A percentile compares a stretch with the other conserved stretches of the same genome.
These are phyloP conservation scores for Branchinecta lindahli DNA, from an alignment of 1,140 invertebrate species.

Conservation along the genomic window DNA sequence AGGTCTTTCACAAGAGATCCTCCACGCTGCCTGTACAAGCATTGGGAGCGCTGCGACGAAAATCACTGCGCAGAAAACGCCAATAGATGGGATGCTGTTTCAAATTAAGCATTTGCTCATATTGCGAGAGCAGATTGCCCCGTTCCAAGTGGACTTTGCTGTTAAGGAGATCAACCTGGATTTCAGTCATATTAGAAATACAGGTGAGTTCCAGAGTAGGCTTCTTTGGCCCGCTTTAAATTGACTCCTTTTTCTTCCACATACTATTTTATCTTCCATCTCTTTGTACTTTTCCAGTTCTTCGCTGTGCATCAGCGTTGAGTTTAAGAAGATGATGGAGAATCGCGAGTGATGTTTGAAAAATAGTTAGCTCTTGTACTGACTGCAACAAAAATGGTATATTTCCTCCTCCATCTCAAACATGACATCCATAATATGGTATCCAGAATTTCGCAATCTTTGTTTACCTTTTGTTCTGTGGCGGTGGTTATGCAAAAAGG, in stretches of 20 bases:
- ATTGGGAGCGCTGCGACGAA: slow-evolving; percentile 32
- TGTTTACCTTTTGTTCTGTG: too few species aligned
- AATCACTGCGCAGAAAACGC: slow-evolving; percentile 30
- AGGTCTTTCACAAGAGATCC: slow-evolving; percentile 58
- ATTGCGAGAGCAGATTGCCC: slow-evolving; percentile 89
- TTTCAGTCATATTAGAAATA: slow-evolving; percentile 72
- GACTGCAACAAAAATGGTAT: too few species aligned
- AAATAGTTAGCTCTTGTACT: too few species aligned
- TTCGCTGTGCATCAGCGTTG: too few species aligned
- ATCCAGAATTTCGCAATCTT: too few species aligned
- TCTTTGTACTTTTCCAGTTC: slow-evolving; percentile 12
- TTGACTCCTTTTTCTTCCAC: background rate
- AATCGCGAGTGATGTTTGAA: too few species aligned
- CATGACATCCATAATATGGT: too few species aligned
- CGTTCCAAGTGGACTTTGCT: slow-evolving; percentile 91
- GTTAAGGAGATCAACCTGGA: slow-evolving; percentile 80
- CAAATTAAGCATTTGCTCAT: slow-evolving; percentile 96
- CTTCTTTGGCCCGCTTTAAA: background rate
- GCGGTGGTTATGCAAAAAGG: too few species aligned
- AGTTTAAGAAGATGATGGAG: too few species aligned
- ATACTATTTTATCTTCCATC: background rate
- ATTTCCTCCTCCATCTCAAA: too few species aligned
- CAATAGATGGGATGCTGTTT: slow-evolving; percentile 85
- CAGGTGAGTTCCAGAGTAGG: slow-evolving; percentile 31
- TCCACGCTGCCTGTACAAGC: slow-evolving; percentile 25